These are phyloP conservation scores for Philotrypesis tridentata DNA, from an alignment of 1,140 invertebrate genomes.

Conservation along the genomic window DNA sequence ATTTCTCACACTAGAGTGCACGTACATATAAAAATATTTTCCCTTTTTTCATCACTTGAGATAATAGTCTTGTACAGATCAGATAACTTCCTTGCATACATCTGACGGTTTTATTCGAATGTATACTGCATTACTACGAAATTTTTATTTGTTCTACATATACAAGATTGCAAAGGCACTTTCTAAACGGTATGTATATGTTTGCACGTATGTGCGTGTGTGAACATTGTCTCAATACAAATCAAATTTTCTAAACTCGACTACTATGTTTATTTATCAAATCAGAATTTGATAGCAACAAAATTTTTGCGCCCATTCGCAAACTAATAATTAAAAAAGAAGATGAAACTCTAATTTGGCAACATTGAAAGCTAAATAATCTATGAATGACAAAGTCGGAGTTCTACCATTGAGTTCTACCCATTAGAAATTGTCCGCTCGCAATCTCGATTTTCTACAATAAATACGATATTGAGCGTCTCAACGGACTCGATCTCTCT, in stretches of 20 bases:
- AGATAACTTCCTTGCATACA: background rate
- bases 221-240: background rate
- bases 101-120: background rate
- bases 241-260: background rate
- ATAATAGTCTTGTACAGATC: conserved; percentile 25
- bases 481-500: background rate
- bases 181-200: conserved; percentile 1
- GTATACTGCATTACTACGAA: conserved; percentile 8
- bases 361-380: background rate
- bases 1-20: background rate
- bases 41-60: background rate
- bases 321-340: background rate
- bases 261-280: too few species aligned
- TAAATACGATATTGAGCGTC: background rate
- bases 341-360: background rate
- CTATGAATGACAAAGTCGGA: background rate
- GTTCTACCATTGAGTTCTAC: background rate
- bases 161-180: background rate
- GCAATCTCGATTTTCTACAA: background rate
- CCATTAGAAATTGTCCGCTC: background rate
- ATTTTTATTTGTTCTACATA: conserved; percentile 1
- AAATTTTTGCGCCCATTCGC: too few species aligned
- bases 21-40: conserved; percentile 35
- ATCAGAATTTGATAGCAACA: too few species aligned
- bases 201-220: too few species aligned